Evolutionary conservation across 2,797 vertebrate species (phyloP).

Genomic region (Ceryle rudis): DNA sequence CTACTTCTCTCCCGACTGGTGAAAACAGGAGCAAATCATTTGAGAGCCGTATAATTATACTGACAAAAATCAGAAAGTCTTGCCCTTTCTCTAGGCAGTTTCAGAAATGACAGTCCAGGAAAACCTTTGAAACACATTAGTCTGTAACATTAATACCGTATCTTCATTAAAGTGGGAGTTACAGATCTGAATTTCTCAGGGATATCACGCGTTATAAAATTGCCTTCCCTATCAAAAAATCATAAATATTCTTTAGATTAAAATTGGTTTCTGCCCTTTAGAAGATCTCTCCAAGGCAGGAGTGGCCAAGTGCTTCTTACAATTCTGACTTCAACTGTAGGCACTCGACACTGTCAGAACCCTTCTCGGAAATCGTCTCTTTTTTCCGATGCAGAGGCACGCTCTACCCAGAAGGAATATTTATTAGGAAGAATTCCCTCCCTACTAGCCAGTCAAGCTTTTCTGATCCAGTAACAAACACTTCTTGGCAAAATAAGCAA

Average conservation of each 20-base stretch:
- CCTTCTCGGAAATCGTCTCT: not conserved
- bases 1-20: not conserved
- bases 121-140: not conserved
- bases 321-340: not conserved
- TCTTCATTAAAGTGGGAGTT: not conserved
- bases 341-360: not conserved
- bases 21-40: conserved; percentile 9
- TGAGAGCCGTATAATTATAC: not conserved
- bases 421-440: not conserved
- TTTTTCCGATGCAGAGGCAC: not conserved
- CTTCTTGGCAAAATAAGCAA: not conserved
- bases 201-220: not conserved
- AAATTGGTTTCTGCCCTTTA: not conserved
- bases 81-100: not conserved
- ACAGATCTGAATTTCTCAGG: not conserved
- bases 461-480: conserved; percentile 11
- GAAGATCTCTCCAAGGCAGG: not conserved
- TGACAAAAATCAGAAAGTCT: not conserved
- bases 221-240: not conserved
- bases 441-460: not conserved
- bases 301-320: not conserved
- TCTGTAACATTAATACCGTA: not conserved
- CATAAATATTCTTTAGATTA: not conserved
- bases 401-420: not conserved
- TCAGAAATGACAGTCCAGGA: not conserved